Conservation (phyloP, 2,888 invertebrate genomes). For the Flexamia atlantica region DNA sequence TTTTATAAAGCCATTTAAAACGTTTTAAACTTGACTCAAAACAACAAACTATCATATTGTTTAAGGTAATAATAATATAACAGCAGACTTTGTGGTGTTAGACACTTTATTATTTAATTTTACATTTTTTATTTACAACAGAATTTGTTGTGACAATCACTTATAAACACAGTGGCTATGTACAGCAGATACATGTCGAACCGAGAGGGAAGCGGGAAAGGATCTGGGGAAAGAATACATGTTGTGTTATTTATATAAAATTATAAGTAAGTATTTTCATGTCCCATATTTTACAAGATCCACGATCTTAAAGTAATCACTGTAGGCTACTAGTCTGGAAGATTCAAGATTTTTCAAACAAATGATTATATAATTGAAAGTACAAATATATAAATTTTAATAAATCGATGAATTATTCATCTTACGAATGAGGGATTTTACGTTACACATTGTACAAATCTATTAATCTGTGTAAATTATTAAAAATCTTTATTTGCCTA, state of each 20-base stretch:
- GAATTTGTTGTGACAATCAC: constrained; percentile 47
- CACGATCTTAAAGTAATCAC: not conserved
- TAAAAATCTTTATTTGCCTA: too few relatives aligned
- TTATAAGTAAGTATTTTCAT: not conserved
- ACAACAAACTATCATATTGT: too few relatives aligned
- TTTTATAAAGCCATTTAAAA: too few relatives aligned
- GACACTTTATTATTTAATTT: constrained; percentile 57
- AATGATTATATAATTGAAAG: not conserved
- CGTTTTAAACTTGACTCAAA: too few relatives aligned
- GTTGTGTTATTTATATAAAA: not conserved
- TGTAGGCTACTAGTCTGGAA: constrained; percentile 8
- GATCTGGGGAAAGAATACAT: not conserved
- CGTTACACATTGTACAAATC: too few relatives aligned
- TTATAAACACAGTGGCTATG: constrained; percentile 58
- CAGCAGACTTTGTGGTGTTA: constrained; percentile 24
- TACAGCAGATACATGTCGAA: constrained; percentile 43
- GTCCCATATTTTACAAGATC: not conserved
- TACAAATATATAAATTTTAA: not conserved
- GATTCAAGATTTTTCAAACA: constrained; percentile 20
- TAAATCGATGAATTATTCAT: too few relatives aligned
- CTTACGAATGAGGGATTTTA: too few relatives aligned
- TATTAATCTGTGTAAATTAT: too few relatives aligned
- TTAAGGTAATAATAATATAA: too few relatives aligned
- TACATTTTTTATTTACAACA: constrained; percentile 60
- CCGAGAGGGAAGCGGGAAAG: not conserved